Evolutionary conservation across 2,888 invertebrate species (phyloP), one percentile per base, ranked within the genome.

Genomic region (Acronicta aceris): DNA sequence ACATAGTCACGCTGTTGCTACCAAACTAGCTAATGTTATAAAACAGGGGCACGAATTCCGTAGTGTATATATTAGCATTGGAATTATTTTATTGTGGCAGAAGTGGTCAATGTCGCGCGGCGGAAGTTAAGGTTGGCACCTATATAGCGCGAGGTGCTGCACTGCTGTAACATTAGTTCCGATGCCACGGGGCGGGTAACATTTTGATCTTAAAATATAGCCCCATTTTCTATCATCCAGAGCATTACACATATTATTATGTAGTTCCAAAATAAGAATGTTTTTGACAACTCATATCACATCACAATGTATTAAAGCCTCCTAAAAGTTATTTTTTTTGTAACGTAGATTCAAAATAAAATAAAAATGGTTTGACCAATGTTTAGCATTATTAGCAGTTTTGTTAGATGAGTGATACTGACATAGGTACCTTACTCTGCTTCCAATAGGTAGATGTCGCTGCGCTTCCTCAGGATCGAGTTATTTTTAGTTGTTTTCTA

Each of bases 1-100:
- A 65, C 62, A 55, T 65, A 57, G 49, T 38, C 45, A 47, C 30
- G 56, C 65, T 61, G 77, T 73, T 70, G 57, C 65, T 60, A 63
- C 36, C 49, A 63, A 42, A 51, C 47, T 47, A 3, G 50, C 12
- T 27, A 27, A 50, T 30, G 40, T 47, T 52, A 47, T 33, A 43
- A 51, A 69, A 60, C 30, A 59, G 40, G 40, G 46, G 43, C 53
- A 56, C 50, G 38, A 46, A 50, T 58, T 49, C 40, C 42, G 21
- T 59, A 54, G 16, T 52, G 45, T 48, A 60, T 65, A 60, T 45
- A 76, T 70, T 70, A 51, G 52, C 59, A 65, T 71, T 60, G 41
- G 45, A 59, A 62, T 62, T 70, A 51, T 49, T 15, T 41, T 46
- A 17, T 36, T 53, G 51, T 56, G 42, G 45, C 41, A 54, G 46